Conservation (phyloP, 2,797 vertebrate genomes). For the Brotula barbata region DNA sequence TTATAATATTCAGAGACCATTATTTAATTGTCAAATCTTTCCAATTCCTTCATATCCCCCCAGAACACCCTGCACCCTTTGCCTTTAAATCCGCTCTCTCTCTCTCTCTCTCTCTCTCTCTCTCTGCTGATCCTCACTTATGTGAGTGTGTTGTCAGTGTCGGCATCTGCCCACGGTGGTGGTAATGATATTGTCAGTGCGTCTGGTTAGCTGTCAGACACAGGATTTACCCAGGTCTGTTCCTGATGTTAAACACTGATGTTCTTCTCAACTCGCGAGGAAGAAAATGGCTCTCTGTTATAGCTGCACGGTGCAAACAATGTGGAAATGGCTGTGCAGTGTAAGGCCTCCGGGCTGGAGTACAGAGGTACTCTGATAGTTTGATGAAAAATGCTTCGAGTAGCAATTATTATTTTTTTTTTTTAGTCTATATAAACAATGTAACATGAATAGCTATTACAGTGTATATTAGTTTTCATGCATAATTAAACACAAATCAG, state of each 20-base stretch:
- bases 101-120: constrained; percentile 43
- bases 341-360: constrained; percentile 35
- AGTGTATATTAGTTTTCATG: not conserved
- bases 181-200: constrained; percentile 79
- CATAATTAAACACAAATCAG: no score
- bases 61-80: constrained; percentile 22
- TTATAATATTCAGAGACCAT: constrained; percentile 46
- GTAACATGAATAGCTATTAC: no score
- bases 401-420: no score
- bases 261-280: constrained; percentile 65
- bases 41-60: constrained; percentile 1
- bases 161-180: constrained; percentile 59
- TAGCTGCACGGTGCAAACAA: constrained; percentile 64
- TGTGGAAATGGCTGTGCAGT: constrained; percentile 41
- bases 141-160: constrained; percentile 68
- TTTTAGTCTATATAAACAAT: no score
- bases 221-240: constrained; percentile 68
- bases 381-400: no score
- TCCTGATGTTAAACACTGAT: constrained; percentile 77
- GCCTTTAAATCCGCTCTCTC: constrained; percentile 34
- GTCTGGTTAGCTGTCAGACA: constrained; percentile 75
- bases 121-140: constrained; percentile 36
- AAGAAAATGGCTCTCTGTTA: constrained; percentile 59
- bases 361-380: constrained; percentile 35
- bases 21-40: constrained; percentile 41